These are phyloP conservation scores for Atractosteus spatula DNA, from an alignment of 2,113 vertebrate genomes.

Conservation along the genomic window DNA sequence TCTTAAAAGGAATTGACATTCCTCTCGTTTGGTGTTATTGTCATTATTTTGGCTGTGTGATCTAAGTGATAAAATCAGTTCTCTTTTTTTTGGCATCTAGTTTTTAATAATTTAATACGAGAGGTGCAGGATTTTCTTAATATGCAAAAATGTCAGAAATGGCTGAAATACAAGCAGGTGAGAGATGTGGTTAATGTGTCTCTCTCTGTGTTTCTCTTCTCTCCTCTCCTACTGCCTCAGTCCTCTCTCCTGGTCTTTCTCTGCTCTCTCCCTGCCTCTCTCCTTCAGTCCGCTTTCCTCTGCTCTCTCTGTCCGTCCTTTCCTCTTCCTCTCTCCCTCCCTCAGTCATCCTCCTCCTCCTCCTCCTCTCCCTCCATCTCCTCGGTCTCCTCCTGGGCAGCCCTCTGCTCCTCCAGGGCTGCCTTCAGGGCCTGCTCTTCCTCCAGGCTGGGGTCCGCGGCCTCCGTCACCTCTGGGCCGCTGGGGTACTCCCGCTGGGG, in stretches of 20 bases:
- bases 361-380: constrained; percentile 70
- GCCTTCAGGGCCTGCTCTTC: constrained; percentile 76
- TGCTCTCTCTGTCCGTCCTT: not conserved
- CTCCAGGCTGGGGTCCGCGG: constrained; percentile 74
- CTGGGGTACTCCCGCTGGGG: constrained; percentile 72
- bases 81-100: too few relatives aligned
- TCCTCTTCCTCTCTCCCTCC: not conserved
- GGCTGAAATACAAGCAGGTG: not conserved
- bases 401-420: constrained; percentile 62
- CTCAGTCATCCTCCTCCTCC: constrained; percentile 58
- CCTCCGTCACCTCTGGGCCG: constrained; percentile 75
- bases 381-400: constrained; percentile 61
- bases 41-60: too few relatives aligned
- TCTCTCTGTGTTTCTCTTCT: not conserved
- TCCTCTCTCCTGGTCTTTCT: not conserved
- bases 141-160: not conserved
- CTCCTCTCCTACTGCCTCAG: not conserved
- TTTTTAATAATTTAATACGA: not conserved
- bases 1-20: too few relatives aligned
- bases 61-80: too few relatives aligned
- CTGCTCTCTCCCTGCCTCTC: not conserved
- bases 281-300: not conserved
- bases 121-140: not conserved
- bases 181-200: not conserved
- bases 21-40: too few relatives aligned